These are phyloP conservation scores for Oreotragus oreotragus DNA, from an alignment of 2,113 vertebrate genomes.

Conservation along the genomic window DNA sequence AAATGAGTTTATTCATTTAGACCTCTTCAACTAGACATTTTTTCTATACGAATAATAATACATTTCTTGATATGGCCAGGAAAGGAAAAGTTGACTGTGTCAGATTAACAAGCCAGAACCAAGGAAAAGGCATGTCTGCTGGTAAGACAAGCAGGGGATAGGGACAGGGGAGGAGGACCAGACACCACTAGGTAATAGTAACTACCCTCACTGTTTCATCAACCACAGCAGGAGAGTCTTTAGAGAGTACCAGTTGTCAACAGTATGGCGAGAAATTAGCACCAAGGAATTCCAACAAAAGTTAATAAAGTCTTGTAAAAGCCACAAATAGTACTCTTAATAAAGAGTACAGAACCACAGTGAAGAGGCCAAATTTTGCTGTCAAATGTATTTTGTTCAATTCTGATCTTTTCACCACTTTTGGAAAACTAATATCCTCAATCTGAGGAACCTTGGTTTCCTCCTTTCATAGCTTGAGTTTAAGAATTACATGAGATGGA, in stretches of 20 bases:
- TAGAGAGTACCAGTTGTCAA: not conserved
- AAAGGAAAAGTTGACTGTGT: not conserved
- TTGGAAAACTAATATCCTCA: not conserved
- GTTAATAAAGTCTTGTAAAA: not conserved
- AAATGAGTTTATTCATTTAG: not conserved
- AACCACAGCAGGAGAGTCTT: not conserved
- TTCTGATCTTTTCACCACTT: not conserved
- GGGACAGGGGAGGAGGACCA: not conserved
- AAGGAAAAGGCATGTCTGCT: not conserved
- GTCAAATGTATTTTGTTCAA: not conserved
- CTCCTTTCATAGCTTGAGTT: not conserved
- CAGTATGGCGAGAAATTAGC: not conserved
- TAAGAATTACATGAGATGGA: not conserved
- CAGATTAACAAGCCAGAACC: not conserved
- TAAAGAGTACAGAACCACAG: not conserved
- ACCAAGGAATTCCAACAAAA: not conserved
- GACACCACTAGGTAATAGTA: not conserved
- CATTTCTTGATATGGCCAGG: not conserved
- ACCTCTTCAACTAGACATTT: not conserved
- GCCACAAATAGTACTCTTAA: not conserved
- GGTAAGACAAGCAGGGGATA: not conserved
- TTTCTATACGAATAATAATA: not conserved
- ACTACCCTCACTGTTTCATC: not conserved
- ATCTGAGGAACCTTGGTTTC: not conserved
- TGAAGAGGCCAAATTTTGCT: not conserved